A percentile compares a stretch with the other conserved stretches of the same genome.
phyloP scores from a whole-genome alignment of 2,113 vertebrate genomes.

The Chionis minor region DNA sequence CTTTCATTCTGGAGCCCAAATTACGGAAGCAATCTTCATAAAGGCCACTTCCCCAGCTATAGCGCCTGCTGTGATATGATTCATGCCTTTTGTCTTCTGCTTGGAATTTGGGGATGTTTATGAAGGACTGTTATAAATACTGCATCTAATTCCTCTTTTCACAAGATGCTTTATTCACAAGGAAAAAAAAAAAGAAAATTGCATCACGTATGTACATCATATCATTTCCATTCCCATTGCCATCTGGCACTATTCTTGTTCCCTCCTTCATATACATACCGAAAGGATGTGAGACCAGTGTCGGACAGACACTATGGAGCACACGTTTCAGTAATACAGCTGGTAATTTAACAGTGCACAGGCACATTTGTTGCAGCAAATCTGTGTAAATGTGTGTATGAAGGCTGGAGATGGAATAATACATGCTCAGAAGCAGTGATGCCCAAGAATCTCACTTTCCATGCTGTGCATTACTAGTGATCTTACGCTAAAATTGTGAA shows the following conservation, averaged over 20 bases:
- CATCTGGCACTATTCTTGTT: conserved; percentile 57
- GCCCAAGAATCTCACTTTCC: neutral
- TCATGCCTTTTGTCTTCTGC: conserved; percentile 78
- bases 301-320: neutral
- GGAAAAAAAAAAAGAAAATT: conserved; percentile 53
- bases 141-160: conserved; percentile 71
- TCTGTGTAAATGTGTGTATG: neutral
- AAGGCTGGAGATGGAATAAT: neutral
- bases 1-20: conserved; percentile 62
- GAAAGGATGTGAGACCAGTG: conserved; percentile 26
- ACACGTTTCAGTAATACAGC: neutral
- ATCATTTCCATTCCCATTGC: conserved; percentile 60
- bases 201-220: conserved; percentile 60
- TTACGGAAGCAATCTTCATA: conserved; percentile 74
- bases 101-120: conserved; percentile 78
- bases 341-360: neutral
- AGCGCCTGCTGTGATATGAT: conserved; percentile 65
- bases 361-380: neutral
- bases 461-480: neutral
- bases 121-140: conserved; percentile 73
- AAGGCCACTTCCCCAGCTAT: conserved; percentile 69
- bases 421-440: neutral
- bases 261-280: neutral
- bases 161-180: conserved; percentile 69
- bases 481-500: neutral